Conservation (phyloP, 2,113 vertebrate species). For the Leptosomus discolor region DNA sequence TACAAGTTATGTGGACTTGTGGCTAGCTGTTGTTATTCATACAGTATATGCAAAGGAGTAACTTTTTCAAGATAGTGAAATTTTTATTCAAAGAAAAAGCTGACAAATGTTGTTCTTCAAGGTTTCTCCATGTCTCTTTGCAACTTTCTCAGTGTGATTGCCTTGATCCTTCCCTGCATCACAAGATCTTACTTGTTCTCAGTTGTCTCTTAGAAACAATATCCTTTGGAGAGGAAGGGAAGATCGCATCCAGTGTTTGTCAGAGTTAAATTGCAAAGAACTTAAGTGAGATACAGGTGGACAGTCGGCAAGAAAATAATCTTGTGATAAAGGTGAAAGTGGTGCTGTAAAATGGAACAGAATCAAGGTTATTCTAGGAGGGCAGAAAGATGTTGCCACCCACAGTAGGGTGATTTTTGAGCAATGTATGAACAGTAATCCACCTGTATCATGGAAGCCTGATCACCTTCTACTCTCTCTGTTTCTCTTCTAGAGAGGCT, state of each 20-base stretch:
- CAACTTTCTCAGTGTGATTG: not conserved
- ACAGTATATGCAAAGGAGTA: not conserved
- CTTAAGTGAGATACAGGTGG: not conserved
- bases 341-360: not conserved
- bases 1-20: not conserved
- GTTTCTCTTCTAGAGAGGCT: slow-evolving; percentile 84
- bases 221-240: not conserved
- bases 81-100: not conserved
- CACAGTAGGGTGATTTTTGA: not conserved
- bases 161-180: not conserved
- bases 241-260: not conserved
- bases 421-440: not conserved
- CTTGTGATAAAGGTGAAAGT: not conserved
- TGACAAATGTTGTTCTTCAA: not conserved
- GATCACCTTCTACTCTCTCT: not conserved
- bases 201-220: not conserved
- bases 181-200: not conserved
- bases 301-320: not conserved
- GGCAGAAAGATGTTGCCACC: not conserved
- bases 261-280: not conserved
- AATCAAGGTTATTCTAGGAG: not conserved
- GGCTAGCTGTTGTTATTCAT: not conserved
- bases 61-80: not conserved
- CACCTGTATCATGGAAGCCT: not conserved
- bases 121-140: not conserved